Percentiles rank a stretch among this genome's conserved stretches.
Conservation (phyloP, 2,113 vertebrate genomes). For the Coryphaenoides rupestris region DNA sequence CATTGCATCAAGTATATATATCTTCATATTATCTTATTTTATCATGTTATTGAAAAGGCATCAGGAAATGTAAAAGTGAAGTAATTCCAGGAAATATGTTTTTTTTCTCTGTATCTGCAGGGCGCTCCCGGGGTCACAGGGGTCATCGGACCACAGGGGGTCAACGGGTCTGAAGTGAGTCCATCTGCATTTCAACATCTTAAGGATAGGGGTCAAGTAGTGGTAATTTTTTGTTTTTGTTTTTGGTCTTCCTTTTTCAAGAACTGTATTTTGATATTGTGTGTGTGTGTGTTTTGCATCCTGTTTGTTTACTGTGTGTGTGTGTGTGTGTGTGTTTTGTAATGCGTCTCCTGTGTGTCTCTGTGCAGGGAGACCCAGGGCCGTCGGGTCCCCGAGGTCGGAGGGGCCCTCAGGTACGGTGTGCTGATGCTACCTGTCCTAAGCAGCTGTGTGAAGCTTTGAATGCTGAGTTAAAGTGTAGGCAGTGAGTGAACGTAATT, state of each 20-base stretch:
- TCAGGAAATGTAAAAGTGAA: neutral
- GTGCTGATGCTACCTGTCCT: neutral
- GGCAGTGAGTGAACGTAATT: no score
- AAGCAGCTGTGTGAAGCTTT: no score
- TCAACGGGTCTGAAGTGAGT: slow-evolving; percentile 76
- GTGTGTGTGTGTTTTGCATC: neutral
- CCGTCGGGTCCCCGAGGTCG: slow-evolving; percentile 68
- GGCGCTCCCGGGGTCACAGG: slow-evolving; percentile 70
- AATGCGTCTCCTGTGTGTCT: slow-evolving; percentile 6
- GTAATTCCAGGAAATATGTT: slow-evolving; percentile 8
- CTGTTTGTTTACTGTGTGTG: neutral
- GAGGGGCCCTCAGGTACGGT: slow-evolving; percentile 68
- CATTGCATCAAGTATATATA: no score
- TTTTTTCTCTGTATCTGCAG: slow-evolving; percentile 45
- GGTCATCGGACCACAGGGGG: slow-evolving; percentile 56
- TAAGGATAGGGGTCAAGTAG: no score
- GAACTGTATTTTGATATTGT: no score
- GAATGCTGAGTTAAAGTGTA: no score
- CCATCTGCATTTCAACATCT: no score
- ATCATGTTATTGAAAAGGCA: neutral
- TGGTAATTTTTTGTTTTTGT: no score
- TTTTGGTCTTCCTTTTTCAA: no score
- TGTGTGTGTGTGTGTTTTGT: no score
- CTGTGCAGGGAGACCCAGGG: slow-evolving; percentile 72
- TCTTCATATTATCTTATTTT: no score